Conservation (phyloP, 2,113 vertebrate genomes). For the Festucalex cinctus region DNA sequence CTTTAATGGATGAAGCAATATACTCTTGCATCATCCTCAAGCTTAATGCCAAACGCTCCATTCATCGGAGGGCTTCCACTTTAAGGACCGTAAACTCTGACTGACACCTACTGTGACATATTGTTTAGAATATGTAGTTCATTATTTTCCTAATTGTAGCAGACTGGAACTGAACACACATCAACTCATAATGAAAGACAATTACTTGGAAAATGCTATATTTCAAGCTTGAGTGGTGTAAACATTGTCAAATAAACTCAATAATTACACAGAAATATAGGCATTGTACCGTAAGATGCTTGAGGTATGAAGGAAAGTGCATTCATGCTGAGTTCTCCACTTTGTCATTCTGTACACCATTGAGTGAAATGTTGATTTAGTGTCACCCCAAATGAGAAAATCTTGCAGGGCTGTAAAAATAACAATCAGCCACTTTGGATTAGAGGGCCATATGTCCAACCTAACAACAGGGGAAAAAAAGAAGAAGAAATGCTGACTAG, state of each 20-base stretch:
- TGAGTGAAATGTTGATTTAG: conserved; percentile 55
- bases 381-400: conserved; percentile 54
- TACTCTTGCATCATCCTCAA: conserved; percentile 72
- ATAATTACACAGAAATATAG: neutral
- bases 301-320: conserved; percentile 10
- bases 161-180: neutral
- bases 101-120: conserved; percentile 58
- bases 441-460: conserved; percentile 60
- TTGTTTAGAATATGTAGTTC: neutral
- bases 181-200: neutral
- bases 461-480: conserved; percentile 53
- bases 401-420: conserved; percentile 67
- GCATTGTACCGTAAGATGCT: conserved; percentile 9
- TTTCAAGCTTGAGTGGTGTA: conserved; percentile 12
- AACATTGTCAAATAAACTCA: conserved; percentile 5
- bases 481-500: conserved; percentile 55
- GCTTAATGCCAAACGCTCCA: conserved; percentile 60
- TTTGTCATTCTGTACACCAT: conserved; percentile 41
- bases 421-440: conserved; percentile 65
- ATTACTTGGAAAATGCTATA: neutral
- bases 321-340: conserved; percentile 10
- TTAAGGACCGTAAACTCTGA: conserved; percentile 53
- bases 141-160: neutral
- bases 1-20: conserved; percentile 75
- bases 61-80: conserved; percentile 44